A percentile compares a stretch with the other conserved stretches of the same genome.
These are phyloP conservation scores for Aphodius granarius DNA, from an alignment of 2,888 invertebrate species.

Conservation along the genomic window DNA sequence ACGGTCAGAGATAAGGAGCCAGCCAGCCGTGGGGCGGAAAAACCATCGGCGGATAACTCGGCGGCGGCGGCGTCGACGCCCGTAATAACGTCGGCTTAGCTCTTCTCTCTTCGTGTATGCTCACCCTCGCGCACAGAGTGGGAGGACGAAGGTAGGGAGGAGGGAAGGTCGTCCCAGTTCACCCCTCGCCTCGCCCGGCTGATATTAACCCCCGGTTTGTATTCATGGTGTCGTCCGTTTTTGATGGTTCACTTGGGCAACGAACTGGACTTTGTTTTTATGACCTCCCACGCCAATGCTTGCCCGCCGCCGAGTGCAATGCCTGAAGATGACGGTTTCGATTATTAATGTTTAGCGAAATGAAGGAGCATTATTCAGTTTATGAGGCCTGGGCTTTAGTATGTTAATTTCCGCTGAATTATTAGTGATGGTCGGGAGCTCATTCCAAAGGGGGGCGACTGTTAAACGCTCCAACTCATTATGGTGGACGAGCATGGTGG, in stretches of 20 bases:
- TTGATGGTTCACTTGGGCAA: conserved; percentile 14
- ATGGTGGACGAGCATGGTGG: background rate
- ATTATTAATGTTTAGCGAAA: background rate
- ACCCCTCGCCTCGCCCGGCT: background rate
- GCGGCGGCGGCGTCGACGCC: background rate
- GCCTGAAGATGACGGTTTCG: background rate
- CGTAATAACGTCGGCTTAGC: background rate
- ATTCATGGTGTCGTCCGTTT: conserved; percentile 9
- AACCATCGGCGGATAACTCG: background rate
- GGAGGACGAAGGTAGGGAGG: too few relatives aligned
- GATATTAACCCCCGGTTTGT: conserved; percentile 8
- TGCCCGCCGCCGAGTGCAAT: background rate
- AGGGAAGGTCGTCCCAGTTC: background rate
- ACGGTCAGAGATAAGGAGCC: conserved; percentile 25
- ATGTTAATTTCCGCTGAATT: background rate
- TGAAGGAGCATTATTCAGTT: background rate
- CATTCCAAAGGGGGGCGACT: background rate
- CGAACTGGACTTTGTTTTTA: conserved; percentile 12
- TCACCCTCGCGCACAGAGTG: background rate
- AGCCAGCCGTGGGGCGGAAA: background rate
- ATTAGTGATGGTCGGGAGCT: background rate
- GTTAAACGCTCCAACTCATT: background rate
- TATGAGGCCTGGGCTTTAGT: background rate
- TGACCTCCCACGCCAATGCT: background rate
- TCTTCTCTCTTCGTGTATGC: background rate